Base-by-base conservation (phyloP, 2,888 invertebrate genomes). In the Dryadula phaetusa region DNA sequence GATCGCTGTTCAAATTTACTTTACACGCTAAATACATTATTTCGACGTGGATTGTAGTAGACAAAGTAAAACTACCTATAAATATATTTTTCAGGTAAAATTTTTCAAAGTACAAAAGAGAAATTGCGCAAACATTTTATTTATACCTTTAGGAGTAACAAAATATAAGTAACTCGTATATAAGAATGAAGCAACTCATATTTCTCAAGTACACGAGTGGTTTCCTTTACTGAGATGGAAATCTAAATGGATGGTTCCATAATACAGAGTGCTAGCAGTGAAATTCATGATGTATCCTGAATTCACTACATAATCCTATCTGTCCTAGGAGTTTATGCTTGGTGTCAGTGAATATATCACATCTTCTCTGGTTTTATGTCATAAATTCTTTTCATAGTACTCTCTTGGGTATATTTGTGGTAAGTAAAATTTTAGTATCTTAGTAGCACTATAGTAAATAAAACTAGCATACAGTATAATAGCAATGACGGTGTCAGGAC, bases 171-270 rank as follows among this genome's bases (percentile, higher is more conserved):
- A 47, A 37, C 28, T 42, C 42, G 40, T 52, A 52, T 53, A 42
- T 42, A 62, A 62, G 18, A 52, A 54, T 61, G 72, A 71, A 72
- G 70, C 53, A 67, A 40, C 72, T 71, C 67, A 69, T 60, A 68
- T 75, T 64, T 64, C 61, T 61, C 52, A 66, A 63, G 66, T 66
- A 70, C 67, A 62, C 56, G 52, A 60, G 67, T 66, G 28, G n/a
- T 56, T 54, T 72, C 67, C 70, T 70, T 71, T 65, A 67, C 70
- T 54, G 56, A 65, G 65, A 69, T 70, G 66, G 70, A 71, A 61
- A 70, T 63, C 61, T 67, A 68, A 73, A 72, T 72, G 71, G 66
- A 69, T 68, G 67, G 53, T 42, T 52, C 62, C 22, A 40, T 62
- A 62, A 52, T 28, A 28, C 40, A 62, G 40, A 52, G 62, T 20